Evolutionary conservation across 1,140 invertebrate species (phyloP), one percentile per base, ranked within the genome.

Genomic region (Trigoniulus corallinus): DNA sequence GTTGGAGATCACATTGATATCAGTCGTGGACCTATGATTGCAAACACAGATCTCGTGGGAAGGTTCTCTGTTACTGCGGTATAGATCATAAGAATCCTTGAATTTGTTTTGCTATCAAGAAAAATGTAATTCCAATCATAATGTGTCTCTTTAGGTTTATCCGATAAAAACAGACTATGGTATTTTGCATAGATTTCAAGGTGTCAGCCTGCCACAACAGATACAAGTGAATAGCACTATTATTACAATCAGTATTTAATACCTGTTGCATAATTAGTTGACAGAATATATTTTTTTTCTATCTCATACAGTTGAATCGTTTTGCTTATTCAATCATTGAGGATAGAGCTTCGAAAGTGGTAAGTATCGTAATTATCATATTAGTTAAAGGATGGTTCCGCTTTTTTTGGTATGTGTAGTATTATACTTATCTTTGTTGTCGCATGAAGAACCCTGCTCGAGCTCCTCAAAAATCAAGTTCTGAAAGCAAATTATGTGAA

Each of bases 1-100:
- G 68, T 84, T 40, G 84, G 80, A 0, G 75, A 84, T 51, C 84
- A 92, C 61, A 78, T 95, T 42, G 92, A 97, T 61, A 88, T 95
- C 39, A 89, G 85, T 24, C 78, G 78, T 58, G 92, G 91, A 0
- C 91, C 91, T 0, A 81, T 94, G 78, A 77, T 97, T 27, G 72
- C 74, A 2, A 79, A 80, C 53, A 84, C 85, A 0, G 64, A 66
- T 29, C 77, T 83, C 50, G 65, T 95, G 4, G 85, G 84, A 0
- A 73, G 81, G 34, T 78, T 77, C 51, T 77, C 78, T 2, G 65
- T 95, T 10, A 66, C 79, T 10, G 76, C 84, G 4, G 80, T 74
- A 62, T 64, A 61, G 51, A 39, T 43, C 39, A 54, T 20, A 26
- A 49, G 25, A 54, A 18, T 43, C 43, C 53, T n/a, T 69, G 55